A percentile compares a stretch with the other conserved stretches of the same genome.
Conservation (phyloP, 2,888 invertebrate genomes). For the Galerucella calmariensis region DNA sequence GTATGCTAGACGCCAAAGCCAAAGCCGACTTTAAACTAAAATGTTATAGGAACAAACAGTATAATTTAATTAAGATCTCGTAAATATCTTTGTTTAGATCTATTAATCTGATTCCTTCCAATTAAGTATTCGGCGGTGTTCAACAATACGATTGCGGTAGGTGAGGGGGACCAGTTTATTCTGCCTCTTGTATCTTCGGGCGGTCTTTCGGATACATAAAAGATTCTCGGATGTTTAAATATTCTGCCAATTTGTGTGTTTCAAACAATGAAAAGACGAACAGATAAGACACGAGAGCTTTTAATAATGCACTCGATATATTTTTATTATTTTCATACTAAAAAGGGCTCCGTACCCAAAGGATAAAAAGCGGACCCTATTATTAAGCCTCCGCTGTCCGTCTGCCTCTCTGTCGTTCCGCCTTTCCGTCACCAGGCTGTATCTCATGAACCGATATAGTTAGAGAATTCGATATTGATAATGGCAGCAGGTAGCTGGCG, state of each 20-base stretch:
- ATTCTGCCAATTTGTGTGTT: neutral
- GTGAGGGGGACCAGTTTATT: neutral
- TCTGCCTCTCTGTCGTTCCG: too few species aligned
- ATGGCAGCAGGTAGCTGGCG: too few species aligned
- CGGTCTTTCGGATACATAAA: conserved; percentile 3
- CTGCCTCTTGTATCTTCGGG: neutral
- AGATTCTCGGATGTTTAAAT: neutral
- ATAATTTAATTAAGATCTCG: conserved; percentile 51
- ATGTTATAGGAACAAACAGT: conserved; percentile 42
- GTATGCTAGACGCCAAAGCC: conserved; percentile 20
- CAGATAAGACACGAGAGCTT: neutral
- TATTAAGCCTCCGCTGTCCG: too few species aligned
- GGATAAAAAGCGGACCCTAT: too few species aligned
- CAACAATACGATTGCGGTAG: conserved; percentile 48
- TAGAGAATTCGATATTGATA: too few species aligned
- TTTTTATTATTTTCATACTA: neutral
- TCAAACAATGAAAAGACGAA: neutral
- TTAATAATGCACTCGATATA: neutral
- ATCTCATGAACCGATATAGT: too few species aligned
- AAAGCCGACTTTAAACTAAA: conserved; percentile 23
- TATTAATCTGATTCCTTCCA: conserved; percentile 53
- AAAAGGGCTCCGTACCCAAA: too few species aligned
- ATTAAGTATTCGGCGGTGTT: conserved; percentile 49
- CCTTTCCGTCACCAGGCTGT: too few species aligned
- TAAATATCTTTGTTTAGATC: conserved; percentile 51